Conservation (phyloP, 2,113 vertebrate species). For the Formicarius rufipectus region DNA sequence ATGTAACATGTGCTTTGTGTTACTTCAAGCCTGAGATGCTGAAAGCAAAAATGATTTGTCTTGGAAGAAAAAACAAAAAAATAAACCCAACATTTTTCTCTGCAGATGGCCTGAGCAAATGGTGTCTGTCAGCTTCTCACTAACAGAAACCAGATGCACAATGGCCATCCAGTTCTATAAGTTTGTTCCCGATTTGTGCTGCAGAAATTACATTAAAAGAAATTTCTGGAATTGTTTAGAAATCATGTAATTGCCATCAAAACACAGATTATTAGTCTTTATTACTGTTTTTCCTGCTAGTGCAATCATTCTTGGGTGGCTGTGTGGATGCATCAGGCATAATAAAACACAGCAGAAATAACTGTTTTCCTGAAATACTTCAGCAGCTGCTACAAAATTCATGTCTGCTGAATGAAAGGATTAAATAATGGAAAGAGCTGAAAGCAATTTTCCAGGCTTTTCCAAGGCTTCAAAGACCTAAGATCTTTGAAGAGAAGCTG, state of each 20-base stretch:
- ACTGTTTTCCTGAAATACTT: neutral
- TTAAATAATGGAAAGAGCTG: neutral
- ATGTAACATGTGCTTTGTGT: neutral
- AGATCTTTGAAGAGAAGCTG: neutral
- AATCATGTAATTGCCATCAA: neutral
- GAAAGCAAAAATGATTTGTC: neutral
- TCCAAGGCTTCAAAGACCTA: neutral
- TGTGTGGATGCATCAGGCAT: neutral
- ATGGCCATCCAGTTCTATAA: neutral
- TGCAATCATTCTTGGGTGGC: neutral
- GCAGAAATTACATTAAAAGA: conserved; percentile 18
- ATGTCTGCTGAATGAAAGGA: neutral
- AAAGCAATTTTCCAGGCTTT: neutral
- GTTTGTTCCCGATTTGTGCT: neutral
- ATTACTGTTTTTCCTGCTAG: conserved; percentile 15
- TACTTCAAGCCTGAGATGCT: neutral
- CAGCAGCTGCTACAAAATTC: neutral
- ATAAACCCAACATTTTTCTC: neutral
- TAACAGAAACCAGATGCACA: conserved; percentile 41
- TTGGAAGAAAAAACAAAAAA: neutral
- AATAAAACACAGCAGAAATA: neutral
- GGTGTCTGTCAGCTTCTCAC: neutral
- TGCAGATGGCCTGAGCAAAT: neutral
- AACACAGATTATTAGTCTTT: neutral
- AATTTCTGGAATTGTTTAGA: neutral